These are phyloP conservation scores for Corythornis cristatus DNA, from an alignment of 2,113 vertebrate genomes.

Conservation along the genomic window DNA sequence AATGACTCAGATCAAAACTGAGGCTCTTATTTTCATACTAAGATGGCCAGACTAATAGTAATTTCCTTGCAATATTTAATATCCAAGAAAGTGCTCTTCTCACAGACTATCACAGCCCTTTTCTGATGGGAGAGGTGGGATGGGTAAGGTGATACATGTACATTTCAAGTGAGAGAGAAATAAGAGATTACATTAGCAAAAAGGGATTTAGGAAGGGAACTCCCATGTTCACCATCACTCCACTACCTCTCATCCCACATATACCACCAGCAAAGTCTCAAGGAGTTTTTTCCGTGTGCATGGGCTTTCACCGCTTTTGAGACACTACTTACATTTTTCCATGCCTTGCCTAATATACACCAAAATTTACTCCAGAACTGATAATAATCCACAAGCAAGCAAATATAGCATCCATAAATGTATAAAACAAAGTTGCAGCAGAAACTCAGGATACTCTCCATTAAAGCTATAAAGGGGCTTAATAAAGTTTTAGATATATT, in stretches of 20 bases:
- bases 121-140: neutral
- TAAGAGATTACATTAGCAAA: neutral
- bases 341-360: neutral
- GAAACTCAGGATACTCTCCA: neutral
- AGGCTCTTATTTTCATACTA: neutral
- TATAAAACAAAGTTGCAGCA: neutral
- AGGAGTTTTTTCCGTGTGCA: accelerated
- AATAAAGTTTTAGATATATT: neutral
- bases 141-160: accelerated
- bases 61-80: neutral
- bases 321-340: neutral
- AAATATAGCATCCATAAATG: neutral
- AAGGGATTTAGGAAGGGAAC: neutral
- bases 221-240: neutral
- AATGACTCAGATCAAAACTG: neutral
- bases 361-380: neutral
- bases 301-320: neutral
- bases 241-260: neutral
- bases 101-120: neutral
- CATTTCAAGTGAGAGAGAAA: accelerated
- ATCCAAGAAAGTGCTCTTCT: accelerated
- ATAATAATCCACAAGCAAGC: neutral
- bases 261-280: neutral
- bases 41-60: accelerated
- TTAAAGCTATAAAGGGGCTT: neutral